Evolutionary conservation across 2,888 invertebrate genomes (phyloP).

Genomic region (Xylota sylvarum): DNA sequence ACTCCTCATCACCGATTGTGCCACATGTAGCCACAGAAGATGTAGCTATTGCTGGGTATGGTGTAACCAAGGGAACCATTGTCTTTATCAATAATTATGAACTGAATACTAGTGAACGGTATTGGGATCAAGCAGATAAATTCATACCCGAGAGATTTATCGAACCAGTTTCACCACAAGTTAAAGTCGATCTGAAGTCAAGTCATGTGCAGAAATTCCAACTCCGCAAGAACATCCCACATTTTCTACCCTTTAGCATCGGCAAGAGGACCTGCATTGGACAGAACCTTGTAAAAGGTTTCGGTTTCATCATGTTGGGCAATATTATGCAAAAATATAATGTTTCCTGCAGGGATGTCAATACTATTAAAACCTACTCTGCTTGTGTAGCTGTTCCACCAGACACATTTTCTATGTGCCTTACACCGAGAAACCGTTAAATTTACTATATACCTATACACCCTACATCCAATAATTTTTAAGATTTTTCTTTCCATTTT

Average conservation of each 20-base stretch:
- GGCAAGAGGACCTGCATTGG: conserved; percentile 93
- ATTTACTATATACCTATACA: background rate
- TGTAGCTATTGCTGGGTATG: conserved; percentile 89
- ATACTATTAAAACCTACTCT: conserved; percentile 86
- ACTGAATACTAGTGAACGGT: conserved; percentile 89
- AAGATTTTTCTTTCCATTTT: background rate
- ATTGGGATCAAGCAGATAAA: conserved; percentile 89
- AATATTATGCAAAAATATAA: conserved; percentile 90
- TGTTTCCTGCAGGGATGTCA: conserved; percentile 86
- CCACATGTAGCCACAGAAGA: conserved; percentile 93
- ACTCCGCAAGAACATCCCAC: conserved; percentile 85
- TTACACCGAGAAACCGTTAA: conserved; percentile 85
- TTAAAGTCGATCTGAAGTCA: background rate
- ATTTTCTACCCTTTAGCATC: conserved; percentile 93
- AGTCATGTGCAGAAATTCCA: conserved; percentile 77
- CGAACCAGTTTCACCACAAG: conserved; percentile 81
- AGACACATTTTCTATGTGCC: conserved; percentile 88
- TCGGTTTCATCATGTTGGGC: conserved; percentile 89
- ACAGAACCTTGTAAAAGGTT: conserved; percentile 90
- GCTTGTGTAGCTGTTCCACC: conserved; percentile 91
- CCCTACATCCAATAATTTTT: conserved; percentile 3
- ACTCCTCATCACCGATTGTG: conserved; percentile 93
- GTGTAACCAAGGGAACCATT: conserved; percentile 90
- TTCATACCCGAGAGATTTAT: conserved; percentile 91
- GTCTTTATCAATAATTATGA: conserved; percentile 93